These are phyloP conservation scores for Sinodicranocentrus sp. DNA, from an alignment of 2,888 invertebrate species.

Conservation along the genomic window DNA sequence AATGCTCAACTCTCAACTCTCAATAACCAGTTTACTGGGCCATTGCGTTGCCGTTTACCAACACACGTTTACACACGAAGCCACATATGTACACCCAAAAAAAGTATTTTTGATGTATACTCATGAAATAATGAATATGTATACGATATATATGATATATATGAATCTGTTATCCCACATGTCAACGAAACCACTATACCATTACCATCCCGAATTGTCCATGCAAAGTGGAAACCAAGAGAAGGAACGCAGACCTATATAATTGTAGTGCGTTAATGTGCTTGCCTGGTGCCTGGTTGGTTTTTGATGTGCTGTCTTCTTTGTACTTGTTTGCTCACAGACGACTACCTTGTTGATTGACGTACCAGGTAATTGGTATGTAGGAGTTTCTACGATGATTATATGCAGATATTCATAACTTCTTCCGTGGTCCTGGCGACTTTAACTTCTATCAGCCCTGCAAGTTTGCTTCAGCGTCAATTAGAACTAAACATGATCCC, in stretches of 20 bases:
- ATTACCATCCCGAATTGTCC: neutral
- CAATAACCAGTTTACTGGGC: conserved; percentile 5
- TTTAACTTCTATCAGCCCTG: no score
- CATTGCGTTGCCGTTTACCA: neutral
- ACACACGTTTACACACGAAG: neutral
- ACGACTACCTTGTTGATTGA: conserved; percentile 39
- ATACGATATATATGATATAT: no score
- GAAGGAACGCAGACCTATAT: neutral
- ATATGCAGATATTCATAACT: no score
- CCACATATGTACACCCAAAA: no score
- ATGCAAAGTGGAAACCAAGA: neutral
- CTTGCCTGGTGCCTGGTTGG: neutral
- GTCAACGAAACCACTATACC: neutral
- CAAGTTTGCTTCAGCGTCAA: no score
- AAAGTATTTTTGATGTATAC: no score
- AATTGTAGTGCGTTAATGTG: neutral
- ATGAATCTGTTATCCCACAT: neutral
- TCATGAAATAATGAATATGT: no score
- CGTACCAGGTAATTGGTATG: no score
- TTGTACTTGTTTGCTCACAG: neutral
- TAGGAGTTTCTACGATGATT: no score
- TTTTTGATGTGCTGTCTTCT: no score
- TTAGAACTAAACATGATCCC: no score
- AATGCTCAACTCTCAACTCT: neutral
- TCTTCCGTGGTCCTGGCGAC: no score